Evolutionary conservation across 2,888 invertebrate species (phyloP).

Genomic region (Gymnoscelis rufifasciata): DNA sequence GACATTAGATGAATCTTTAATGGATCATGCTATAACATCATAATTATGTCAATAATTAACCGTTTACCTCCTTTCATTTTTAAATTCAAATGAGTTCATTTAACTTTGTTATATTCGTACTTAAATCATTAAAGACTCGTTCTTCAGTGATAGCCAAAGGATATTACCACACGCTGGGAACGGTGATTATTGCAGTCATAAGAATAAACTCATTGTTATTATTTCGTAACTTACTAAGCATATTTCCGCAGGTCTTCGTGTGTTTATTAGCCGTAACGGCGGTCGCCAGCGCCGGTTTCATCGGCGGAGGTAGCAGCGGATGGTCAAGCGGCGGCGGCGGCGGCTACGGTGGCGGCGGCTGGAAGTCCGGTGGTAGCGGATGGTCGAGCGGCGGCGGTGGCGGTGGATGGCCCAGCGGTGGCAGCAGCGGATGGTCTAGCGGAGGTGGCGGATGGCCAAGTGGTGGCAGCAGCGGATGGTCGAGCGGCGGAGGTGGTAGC

Average conservation of each 20-base stretch:
- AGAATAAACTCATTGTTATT: constrained; percentile 5
- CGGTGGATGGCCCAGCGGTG: constrained; percentile 37
- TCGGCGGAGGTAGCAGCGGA: constrained; percentile 44
- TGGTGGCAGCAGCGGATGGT: constrained; percentile 28
- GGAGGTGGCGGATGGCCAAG: constrained; percentile 30
- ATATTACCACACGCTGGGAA: background rate
- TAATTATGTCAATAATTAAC: background rate
- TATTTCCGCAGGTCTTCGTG: constrained; percentile 59
- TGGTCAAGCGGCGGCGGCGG: constrained; percentile 42
- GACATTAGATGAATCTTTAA: no score
- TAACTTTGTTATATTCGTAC: no score
- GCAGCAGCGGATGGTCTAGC: constrained; percentile 29
- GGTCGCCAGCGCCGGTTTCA: constrained; percentile 59
- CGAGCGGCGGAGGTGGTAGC: constrained; percentile 30
- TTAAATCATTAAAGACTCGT: no score
- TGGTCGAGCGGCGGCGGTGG: constrained; percentile 36
- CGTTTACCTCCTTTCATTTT: background rate
- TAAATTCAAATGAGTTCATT: background rate
- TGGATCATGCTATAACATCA: background rate
- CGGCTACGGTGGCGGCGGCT: constrained; percentile 34
- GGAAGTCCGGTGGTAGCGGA: constrained; percentile 37
- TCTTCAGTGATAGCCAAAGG: background rate
- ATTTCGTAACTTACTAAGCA: background rate
- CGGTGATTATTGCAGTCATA: background rate
- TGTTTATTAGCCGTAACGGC: constrained; percentile 65